A percentile compares a stretch with the other conserved stretches of the same genome.
phyloP scores from a whole-genome alignment of 2,113 vertebrate genomes.

The Reinhardtius hippoglossoides region DNA sequence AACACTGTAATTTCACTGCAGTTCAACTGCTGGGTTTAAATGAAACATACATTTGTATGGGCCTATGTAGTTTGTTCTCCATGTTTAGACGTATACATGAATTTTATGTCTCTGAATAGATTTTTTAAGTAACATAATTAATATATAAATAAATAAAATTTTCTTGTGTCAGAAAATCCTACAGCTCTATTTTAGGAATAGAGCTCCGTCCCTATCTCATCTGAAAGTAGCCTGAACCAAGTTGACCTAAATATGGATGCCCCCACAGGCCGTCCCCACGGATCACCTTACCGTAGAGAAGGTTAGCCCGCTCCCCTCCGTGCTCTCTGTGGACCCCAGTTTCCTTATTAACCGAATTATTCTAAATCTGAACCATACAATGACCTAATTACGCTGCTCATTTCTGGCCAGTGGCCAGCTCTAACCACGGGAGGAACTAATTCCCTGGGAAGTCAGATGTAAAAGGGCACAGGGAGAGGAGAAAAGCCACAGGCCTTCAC shows the following conservation, averaged over 20 bases:
- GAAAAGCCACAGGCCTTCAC: constrained; percentile 50
- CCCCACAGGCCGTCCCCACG: constrained; percentile 55
- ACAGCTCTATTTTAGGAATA: constrained; percentile 1
- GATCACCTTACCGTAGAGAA: constrained; percentile 67
- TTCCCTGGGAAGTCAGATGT: constrained; percentile 74
- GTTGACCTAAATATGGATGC: constrained; percentile 65
- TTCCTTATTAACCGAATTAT: constrained; percentile 80
- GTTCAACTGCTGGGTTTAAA: neutral
- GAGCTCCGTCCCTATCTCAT: constrained; percentile 18
- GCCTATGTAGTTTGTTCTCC: neutral
- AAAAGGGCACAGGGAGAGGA: constrained; percentile 76
- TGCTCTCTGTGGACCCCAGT: constrained; percentile 63
- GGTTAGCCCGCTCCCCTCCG: constrained; percentile 59
- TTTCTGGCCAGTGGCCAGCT: constrained; percentile 72
- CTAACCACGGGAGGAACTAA: constrained; percentile 72
- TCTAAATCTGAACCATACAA: constrained; percentile 76
- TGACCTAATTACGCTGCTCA: constrained; percentile 80
- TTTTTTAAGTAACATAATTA: neutral
- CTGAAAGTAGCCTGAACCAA: constrained; percentile 49
- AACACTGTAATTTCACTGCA: neutral
- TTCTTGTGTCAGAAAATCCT: neutral
- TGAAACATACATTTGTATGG: neutral
- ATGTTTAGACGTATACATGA: neutral
- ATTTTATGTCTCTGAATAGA: neutral
- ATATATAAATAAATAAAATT: neutral